Base-by-base conservation (phyloP, 2,797 vertebrate genomes). In the Chaunax sp. region DNA sequence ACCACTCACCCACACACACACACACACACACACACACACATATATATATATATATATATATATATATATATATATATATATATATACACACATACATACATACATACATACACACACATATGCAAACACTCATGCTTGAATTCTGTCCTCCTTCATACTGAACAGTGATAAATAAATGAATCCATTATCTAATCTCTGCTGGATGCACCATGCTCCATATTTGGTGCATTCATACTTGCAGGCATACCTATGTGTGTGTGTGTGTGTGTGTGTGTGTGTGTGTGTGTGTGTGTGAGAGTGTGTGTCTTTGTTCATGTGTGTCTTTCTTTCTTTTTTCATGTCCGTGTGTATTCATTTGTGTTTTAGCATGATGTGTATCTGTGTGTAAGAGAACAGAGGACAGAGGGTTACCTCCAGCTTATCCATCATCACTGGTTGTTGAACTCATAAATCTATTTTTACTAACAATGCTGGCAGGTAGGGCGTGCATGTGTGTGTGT, bases 391-490 rank as follows among this genome's bases (percentile, higher is more conserved):
- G 61, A 30, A 30, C 28, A 19, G 57, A 77, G 84, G 81, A 89
- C 87, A 86, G 69, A 78, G 82, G 89, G 89, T 90, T 91, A 90
- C 79, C 69, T 79, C 47, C 35, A 70, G 86, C 86, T 90, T 89
- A 92, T 92, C 90, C 85, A 90, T 92, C 91, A 91, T 91, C 85
- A 74, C 81, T 84, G 88, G 68, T 87, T 82, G 82, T 88, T 81
- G 70, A 77, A 40, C 41, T 50, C 87, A 90, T 89, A 82, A 88
- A 91, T 91, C 88, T 90, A 90, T 90, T 92, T 91, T 88, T 89
- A 79, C 87, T 89, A 90, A 90, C 81, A 81, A 85, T 59, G 76
- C 83, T 87, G 83, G 80, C 87, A 83, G 86, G 80, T 60, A 58
- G 70, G 33, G 61, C 1, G 45, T 19, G 28, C 55, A 35, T 20